Conservation (phyloP, 2,113 vertebrate genomes). For the Callorhinus ursinus region DNA sequence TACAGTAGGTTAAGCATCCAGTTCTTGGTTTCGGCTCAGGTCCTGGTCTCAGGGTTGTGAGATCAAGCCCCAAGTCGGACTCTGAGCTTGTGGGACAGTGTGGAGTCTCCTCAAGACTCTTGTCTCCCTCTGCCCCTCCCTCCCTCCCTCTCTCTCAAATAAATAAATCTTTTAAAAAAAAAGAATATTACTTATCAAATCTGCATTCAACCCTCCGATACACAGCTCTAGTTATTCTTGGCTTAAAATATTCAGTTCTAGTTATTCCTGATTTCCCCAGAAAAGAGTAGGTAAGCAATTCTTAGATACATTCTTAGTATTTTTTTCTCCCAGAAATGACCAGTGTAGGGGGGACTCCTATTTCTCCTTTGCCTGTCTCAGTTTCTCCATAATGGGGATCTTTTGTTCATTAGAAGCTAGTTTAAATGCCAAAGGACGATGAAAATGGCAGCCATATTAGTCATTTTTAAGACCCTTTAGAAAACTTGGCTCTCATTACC, state of each 20-base stretch:
- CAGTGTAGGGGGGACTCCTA: not conserved
- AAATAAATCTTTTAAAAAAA: not conserved
- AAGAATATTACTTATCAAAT: not conserved
- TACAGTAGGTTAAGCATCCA: not conserved
- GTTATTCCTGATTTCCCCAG: not conserved
- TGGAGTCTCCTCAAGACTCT: not conserved
- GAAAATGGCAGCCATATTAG: not conserved
- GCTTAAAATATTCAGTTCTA: not conserved
- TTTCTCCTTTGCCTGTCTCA: constrained; percentile 41
- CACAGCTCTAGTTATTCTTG: not conserved
- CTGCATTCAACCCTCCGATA: constrained; percentile 23
- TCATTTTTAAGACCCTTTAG: constrained; percentile 53
- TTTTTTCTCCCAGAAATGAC: constrained; percentile 24
- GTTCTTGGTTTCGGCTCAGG: not conserved
- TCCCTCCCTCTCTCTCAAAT: not conserved
- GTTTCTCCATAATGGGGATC: constrained; percentile 1
- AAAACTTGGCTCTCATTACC: constrained; percentile 49
- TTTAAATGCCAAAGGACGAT: constrained; percentile 49
- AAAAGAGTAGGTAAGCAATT: constrained; percentile 35
- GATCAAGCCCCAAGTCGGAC: not conserved
- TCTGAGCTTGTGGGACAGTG: not conserved
- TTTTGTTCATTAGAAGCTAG: constrained; percentile 56
- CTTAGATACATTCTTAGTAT: not conserved
- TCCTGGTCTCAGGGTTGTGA: not conserved
- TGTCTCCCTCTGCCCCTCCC: not conserved